Evolutionary conservation across 1,140 invertebrate genomes (phyloP).

Genomic region (Hyles vespertilio): DNA sequence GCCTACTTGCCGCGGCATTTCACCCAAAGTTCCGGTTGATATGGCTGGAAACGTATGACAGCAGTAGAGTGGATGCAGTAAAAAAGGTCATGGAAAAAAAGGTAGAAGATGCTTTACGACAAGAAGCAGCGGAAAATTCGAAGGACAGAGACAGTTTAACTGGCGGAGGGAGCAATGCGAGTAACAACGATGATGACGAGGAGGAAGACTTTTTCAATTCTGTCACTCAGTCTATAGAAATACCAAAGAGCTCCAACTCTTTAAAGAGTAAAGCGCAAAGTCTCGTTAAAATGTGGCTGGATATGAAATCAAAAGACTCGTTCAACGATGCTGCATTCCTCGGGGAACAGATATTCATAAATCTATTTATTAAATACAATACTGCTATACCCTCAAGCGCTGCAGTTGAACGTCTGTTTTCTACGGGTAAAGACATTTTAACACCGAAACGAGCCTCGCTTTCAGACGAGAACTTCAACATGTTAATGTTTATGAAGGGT

Average conservation of each 20-base stretch:
- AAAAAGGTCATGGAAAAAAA: no score
- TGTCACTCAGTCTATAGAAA: slow-evolving; percentile 33
- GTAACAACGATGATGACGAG: slow-evolving; percentile 17
- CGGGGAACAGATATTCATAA: slow-evolving; percentile 33
- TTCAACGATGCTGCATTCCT: slow-evolving; percentile 24
- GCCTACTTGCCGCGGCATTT: no score
- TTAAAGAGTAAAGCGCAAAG: no score
- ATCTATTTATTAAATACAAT: slow-evolving; percentile 36
- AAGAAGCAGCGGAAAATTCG: no score
- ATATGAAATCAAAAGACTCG: slow-evolving; percentile 1
- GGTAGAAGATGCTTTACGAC: no score
- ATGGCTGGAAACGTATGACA: no score
- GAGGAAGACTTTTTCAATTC: slow-evolving; percentile 25
- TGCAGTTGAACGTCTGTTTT: slow-evolving; percentile 29
- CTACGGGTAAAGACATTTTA: slow-evolving; percentile 33
- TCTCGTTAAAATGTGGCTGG: no score
- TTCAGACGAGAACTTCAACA: slow-evolving; percentile 37
- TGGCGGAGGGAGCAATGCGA: slow-evolving; percentile 19
- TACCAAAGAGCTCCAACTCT: slow-evolving; percentile 23
- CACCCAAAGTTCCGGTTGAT: no score
- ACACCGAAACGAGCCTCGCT: slow-evolving; percentile 32
- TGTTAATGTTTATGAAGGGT: slow-evolving; percentile 32
- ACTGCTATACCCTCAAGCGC: slow-evolving; percentile 33
- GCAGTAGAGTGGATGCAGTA: no score
- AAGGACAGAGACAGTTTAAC: slow-evolving; percentile 28